phyloP scores from a whole-genome alignment of 2,113 vertebrate genomes.

The Rhinolophus ferrumequinum region DNA sequence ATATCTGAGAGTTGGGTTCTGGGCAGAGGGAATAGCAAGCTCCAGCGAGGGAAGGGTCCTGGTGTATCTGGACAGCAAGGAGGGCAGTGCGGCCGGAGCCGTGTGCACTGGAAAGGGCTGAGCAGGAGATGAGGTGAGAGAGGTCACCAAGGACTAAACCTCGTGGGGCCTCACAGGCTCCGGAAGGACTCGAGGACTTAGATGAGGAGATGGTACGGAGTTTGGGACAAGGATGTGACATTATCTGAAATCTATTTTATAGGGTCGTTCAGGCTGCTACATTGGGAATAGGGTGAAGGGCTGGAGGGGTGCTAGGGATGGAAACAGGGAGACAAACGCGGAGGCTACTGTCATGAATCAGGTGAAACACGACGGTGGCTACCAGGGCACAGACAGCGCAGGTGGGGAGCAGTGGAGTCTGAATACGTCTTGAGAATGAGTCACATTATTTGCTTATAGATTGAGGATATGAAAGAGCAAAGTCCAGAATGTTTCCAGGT shows the following conservation, averaged over 20 bases:
- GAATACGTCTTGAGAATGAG: neutral
- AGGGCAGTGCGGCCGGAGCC: accelerated
- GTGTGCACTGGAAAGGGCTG: too few species aligned
- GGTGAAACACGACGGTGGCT: too few species aligned
- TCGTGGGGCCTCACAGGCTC: too few species aligned
- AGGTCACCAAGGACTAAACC: accelerated
- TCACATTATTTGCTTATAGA: neutral
- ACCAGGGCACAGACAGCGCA: too few species aligned
- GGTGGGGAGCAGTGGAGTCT: neutral
- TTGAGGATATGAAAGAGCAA: neutral
- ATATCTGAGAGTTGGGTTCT: neutral
- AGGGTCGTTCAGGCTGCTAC: neutral
- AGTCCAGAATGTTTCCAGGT: neutral
- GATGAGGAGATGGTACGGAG: neutral
- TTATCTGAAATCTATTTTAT: neutral
- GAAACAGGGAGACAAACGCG: neutral
- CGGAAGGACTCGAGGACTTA: neutral
- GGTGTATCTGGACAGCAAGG: too few species aligned
- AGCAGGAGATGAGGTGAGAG: neutral
- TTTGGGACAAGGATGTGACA: neutral
- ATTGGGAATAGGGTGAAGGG: neutral
- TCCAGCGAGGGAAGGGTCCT: neutral
- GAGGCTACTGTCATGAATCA: neutral
- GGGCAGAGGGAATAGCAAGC: neutral
- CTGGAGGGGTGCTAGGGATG: too few species aligned